phyloP scores from a whole-genome alignment of 2,113 vertebrate genomes.

The Eptatretus burgeri region DNA sequence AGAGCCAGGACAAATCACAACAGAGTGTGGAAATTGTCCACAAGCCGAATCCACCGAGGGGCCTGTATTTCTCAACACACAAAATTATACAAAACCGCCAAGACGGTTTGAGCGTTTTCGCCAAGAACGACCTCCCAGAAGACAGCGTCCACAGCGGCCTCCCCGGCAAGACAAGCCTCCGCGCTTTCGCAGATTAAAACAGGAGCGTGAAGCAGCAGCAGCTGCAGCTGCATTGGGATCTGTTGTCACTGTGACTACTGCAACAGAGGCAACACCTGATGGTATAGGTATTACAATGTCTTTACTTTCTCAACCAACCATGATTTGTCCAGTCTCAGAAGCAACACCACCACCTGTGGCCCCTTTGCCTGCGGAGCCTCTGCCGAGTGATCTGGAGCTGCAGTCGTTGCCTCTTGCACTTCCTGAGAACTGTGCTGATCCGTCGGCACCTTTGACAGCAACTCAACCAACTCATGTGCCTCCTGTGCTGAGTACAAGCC shows the following conservation, averaged over 20 bases:
- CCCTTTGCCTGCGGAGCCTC: background rate
- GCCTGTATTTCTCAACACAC: no score
- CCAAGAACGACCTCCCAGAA: conserved; percentile 33
- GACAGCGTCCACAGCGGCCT: conserved; percentile 37
- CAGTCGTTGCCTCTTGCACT: no score
- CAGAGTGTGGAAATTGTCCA: conserved; percentile 1
- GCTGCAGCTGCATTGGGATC: conserved; percentile 23
- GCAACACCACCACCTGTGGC: conserved; percentile 8
- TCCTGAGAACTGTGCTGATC: no score
- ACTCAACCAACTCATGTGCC: conserved; percentile 10
- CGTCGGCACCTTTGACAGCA: no score
- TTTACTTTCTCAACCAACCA: conserved; percentile 17
- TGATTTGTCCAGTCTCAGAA: conserved; percentile 17
- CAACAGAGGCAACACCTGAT: conserved; percentile 10
- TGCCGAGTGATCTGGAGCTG: conserved; percentile 12
- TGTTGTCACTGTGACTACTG: conserved; percentile 19
- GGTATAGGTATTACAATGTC: conserved; percentile 36
- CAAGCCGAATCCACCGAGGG: conserved; percentile 8
- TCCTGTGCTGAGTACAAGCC: conserved; percentile 13
- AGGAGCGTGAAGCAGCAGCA: conserved; percentile 48
- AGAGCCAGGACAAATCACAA: background rate
- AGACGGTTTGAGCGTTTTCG: background rate
- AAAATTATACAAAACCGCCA: no score
- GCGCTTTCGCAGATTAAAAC: conserved; percentile 53
- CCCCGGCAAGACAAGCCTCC: conserved; percentile 69